Evolutionary conservation across 2,113 vertebrate species (phyloP), one percentile per base, ranked within the genome.

Genomic region (Butastur rufipennis): DNA sequence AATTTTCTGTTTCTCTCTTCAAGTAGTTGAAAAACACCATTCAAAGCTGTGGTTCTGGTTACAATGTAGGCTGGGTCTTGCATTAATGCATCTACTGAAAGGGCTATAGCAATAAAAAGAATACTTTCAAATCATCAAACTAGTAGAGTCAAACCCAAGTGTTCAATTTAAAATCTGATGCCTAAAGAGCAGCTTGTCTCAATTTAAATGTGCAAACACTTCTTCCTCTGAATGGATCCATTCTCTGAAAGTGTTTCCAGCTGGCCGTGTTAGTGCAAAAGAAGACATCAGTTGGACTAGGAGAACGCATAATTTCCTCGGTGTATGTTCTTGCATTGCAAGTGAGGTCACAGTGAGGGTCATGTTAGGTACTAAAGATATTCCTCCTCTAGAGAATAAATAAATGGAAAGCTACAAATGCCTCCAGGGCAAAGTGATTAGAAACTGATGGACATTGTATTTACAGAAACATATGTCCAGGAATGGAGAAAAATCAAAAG

Each of bases 351-450:
- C 10, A 8, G 68, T 56, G 65, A 92, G 77, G 92, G 94, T 96
- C 90, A 93, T 93, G 88, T 95, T 93, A 93, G 88, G 95, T 90
- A 95, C 94, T 93, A 92, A 93, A 95, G 75, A 91, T 97, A 95
- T 84, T 95, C 59, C 16, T 62, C 17, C 94, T 91, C 80, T 68
- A 86, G 86, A 89, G 91, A 87, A 92, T 93, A 96, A 95, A 92
- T 92, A 95, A 92, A 96, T 91, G 48, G 72, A 96, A 96, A 91
- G 55, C 63, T 92, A 88, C 43, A 84, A 91, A 84, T 92, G 88
- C 88, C 95, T 93, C 56, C 53, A 55, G 59, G 94, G 65, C 73
- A 78, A 84, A 94, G 56, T 67, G 88, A 94, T 94, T 95, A 91
- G 81, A 93, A 95, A 97, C 73, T 92, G 88, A 94, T 91, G 81